Percentiles rank a stretch among this genome's conserved stretches.
These are phyloP conservation scores for Chelonoidis abingdonii DNA, from an alignment of 2,113 vertebrate genomes.

Conservation along the genomic window DNA sequence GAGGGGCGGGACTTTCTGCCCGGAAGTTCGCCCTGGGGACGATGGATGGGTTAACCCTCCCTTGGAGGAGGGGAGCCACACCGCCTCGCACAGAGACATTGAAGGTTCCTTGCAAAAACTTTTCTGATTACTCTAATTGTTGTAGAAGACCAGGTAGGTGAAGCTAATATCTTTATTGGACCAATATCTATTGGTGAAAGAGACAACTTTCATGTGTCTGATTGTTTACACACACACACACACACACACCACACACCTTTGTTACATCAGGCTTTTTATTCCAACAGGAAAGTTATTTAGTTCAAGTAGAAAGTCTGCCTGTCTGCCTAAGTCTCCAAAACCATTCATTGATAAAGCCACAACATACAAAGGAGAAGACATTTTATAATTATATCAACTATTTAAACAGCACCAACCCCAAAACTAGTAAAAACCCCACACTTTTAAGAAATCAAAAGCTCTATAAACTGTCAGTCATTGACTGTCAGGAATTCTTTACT, in stretches of 20 bases:
- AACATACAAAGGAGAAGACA: background rate
- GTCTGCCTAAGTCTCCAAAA: background rate
- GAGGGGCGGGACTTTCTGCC: no score
- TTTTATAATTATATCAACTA: background rate
- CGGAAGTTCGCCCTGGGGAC: no score
- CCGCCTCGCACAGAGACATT: no score
- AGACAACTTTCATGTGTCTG: no score
- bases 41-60: no score
- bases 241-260: background rate
- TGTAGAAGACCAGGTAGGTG: background rate
- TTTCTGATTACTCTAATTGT: background rate
- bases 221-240: no score
- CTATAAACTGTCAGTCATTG: background rate
- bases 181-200: no score
- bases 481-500: background rate
- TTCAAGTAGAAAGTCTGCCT: background rate
- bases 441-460: background rate
- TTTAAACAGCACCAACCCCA: background rate
- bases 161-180: no score
- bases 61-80: no score
- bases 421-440: background rate
- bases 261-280: background rate
- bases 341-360: background rate
- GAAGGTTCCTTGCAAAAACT: constrained; percentile 16
- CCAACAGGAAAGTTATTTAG: background rate